phyloP scores from a whole-genome alignment of 2,113 vertebrate genomes.

The Chaenocephalus aceratus region DNA sequence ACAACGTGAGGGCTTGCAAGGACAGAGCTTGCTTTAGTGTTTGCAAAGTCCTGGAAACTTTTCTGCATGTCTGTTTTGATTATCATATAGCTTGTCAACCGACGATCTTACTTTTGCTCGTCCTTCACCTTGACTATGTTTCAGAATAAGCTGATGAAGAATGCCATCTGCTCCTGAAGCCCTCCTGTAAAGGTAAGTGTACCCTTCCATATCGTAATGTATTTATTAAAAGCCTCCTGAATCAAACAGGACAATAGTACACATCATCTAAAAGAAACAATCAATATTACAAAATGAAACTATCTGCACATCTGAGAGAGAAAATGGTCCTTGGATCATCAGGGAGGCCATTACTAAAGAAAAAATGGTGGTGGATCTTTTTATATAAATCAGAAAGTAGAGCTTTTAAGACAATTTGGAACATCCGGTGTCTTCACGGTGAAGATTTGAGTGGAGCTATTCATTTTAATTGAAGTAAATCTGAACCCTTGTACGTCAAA shows the following conservation, averaged over 20 bases:
- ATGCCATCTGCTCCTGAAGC: neutral
- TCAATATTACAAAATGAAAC: neutral
- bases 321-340: neutral
- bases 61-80: slow-evolving; percentile 24
- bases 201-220: neutral
- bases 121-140: neutral
- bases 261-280: neutral
- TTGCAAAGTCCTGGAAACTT: slow-evolving; percentile 56
- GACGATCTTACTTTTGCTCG: neutral
- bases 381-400: slow-evolving; percentile 20
- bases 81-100: slow-evolving; percentile 7
- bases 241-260: neutral
- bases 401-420: slow-evolving; percentile 37
- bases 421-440: slow-evolving; percentile 16
- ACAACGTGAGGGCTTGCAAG: slow-evolving; percentile 64
- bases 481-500: slow-evolving; percentile 56
- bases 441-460: slow-evolving; percentile 21
- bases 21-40: slow-evolving; percentile 32
- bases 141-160: neutral
- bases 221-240: neutral
- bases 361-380: slow-evolving; percentile 1
- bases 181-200: neutral
- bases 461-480: slow-evolving; percentile 58
- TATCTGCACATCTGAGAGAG: neutral
- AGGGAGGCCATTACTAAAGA: neutral